A percentile compares a stretch with the other conserved stretches of the same genome.
phyloP scores from a whole-genome alignment of 2,113 vertebrate species.

The Mustelus asterias region DNA sequence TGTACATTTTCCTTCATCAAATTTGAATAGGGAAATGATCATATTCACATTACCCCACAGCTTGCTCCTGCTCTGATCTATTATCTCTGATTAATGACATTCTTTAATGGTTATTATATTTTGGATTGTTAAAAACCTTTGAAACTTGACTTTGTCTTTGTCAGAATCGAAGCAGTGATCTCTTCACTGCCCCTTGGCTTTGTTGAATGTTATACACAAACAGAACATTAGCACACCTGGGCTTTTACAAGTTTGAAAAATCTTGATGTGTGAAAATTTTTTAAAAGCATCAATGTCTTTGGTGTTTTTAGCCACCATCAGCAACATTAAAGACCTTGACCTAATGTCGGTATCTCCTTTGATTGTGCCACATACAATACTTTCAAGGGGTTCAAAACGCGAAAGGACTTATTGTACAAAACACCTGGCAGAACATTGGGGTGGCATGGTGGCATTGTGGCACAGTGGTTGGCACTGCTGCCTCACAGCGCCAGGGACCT shows the following conservation, averaged over 20 bases:
- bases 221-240: not conserved
- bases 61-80: too few relatives aligned
- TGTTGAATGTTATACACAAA: not conserved
- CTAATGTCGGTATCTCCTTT: not conserved
- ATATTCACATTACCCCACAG: too few relatives aligned
- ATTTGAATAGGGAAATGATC: too few relatives aligned
- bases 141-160: not conserved
- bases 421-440: not conserved
- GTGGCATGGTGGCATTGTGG: not conserved
- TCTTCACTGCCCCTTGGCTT: not conserved
- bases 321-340: not conserved
- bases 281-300: not conserved
- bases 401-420: not conserved
- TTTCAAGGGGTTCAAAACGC: not conserved
- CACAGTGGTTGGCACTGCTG: too few relatives aligned
- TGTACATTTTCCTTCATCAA: too few relatives aligned
- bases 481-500: too few relatives aligned
- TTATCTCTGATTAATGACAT: not conserved
- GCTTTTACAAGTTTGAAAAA: not conserved
- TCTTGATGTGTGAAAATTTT: not conserved
- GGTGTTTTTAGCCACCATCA: not conserved
- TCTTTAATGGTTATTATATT: not conserved
- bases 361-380: not conserved
- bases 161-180: not conserved
- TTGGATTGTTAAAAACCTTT: not conserved